Percentiles rank a stretch among this genome's conserved stretches.
Evolutionary conservation across 2,113 vertebrate genomes (phyloP).

Genomic region (Dipodomys stephensi): DNA sequence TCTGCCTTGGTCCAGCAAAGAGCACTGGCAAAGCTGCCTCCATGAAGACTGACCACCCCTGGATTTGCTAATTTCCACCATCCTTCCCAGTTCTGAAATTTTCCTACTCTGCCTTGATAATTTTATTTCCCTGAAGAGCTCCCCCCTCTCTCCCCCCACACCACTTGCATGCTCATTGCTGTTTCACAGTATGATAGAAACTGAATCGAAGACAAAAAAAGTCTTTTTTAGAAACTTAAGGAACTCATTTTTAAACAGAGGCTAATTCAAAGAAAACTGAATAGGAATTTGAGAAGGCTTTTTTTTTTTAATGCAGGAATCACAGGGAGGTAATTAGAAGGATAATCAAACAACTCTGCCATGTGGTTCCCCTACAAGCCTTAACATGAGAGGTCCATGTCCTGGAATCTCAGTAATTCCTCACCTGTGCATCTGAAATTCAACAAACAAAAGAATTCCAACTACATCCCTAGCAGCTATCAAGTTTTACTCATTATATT

Average conservation of each 20-base stretch:
- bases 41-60: too few relatives aligned
- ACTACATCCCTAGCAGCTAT: background rate
- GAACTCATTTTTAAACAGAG: conserved; percentile 2
- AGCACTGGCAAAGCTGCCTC: too few relatives aligned
- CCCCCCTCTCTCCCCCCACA: too few relatives aligned
- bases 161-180: background rate
- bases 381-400: conserved; percentile 89
- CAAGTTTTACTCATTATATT: background rate
- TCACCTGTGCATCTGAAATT: conserved; percentile 89
- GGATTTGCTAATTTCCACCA: too few relatives aligned
- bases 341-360: conserved; percentile 87
- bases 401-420: conserved; percentile 87
- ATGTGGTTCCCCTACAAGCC: conserved; percentile 94
- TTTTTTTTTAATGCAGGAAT: conserved; percentile 86
- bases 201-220: background rate
- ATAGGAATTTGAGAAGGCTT: conserved; percentile 82
- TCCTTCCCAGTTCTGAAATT: too few relatives aligned
- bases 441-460: conserved; percentile 13
- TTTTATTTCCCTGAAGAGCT: too few relatives aligned
- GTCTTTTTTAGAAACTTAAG: background rate
- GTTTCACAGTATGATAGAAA: background rate
- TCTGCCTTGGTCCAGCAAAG: too few relatives aligned
- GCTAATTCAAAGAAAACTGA: background rate
- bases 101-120: too few relatives aligned
- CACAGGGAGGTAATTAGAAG: conserved; percentile 92